Evolutionary conservation across 30 jellyfish, hydroid and myxozoan genomes (phyloP), one percentile per base, ranked within the genome.

Genomic region (Aurelia sp.): DNA sequence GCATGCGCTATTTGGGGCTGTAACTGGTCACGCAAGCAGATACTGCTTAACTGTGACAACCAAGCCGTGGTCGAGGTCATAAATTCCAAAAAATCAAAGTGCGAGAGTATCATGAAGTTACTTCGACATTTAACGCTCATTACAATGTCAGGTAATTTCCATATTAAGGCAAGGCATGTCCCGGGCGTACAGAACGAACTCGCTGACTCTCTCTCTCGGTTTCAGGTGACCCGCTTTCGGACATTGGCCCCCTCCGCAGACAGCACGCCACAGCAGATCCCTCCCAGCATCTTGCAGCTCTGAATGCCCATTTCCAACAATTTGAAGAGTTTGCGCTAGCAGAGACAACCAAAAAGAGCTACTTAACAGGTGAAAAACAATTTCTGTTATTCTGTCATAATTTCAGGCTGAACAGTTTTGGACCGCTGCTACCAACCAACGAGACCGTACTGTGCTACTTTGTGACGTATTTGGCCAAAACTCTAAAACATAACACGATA

Each of bases 181-280:
- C 77, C 77, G n/a, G 77, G 41, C 0, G 50, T 66, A 16, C 20
- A 35, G 11, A 66, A 66, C n/a, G 77, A 66, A 66, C 38, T 66
- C 20, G 77, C 77, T 66, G 50, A 66, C 40, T 19, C 40, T 19
- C 77, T 66, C 3, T n/a, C 77, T 66, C 77, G 77, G 52, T 66
- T 66, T 27, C 53, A 4, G 77, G 77, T n/a, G n/a, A 30, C 41
- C 4, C 31, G 77, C 52, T 66, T 66, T 18, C 77, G 77, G 31
- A 35, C 21, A 44, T 44, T 66, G 38, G 50, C 77, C 50, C 77
- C 77, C 48, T 27, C 21, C 8, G 77, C 77, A n/a, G 40, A n/a
- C n/a, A n/a, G 33, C 70, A 19, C 40, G 16, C 77, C 38, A 27
- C 52, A 66, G 48, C 41, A 66, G 77, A 18, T 66, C 16, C 48